Evolutionary conservation across 2,113 vertebrate species (phyloP).

Genomic region (Thymallus thymallus): DNA sequence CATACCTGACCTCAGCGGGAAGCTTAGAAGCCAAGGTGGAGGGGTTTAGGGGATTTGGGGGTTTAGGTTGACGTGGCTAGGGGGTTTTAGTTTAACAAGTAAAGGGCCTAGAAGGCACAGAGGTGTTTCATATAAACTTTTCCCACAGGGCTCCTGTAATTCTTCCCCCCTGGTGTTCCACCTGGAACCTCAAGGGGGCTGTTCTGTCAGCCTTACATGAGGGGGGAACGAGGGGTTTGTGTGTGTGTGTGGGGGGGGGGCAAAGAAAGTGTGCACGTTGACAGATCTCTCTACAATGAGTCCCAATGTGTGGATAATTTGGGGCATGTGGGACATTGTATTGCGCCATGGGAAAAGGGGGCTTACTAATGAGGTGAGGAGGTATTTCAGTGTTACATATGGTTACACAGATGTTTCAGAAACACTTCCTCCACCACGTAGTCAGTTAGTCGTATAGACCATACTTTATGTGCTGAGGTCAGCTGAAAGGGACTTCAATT

Average conservation of each 20-base stretch:
- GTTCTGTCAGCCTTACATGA: conserved; percentile 21
- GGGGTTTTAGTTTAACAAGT: conserved; percentile 66
- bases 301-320: conserved; percentile 33
- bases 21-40: conserved; percentile 41
- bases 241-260: background rate
- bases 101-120: conserved; percentile 47
- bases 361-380: conserved; percentile 25
- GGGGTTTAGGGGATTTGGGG: conserved; percentile 21
- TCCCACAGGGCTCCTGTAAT: conserved; percentile 59
- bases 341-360: background rate
- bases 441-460: background rate
- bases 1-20: conserved; percentile 52
- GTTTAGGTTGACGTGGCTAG: too few relatives aligned
- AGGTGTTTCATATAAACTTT: conserved; percentile 68
- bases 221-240: too few relatives aligned
- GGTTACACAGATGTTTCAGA: conserved; percentile 18
- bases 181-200: conserved; percentile 56
- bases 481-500: too few relatives aligned
- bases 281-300: conserved; percentile 52
- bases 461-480: background rate
- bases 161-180: conserved; percentile 50
- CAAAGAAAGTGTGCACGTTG: conserved; percentile 45
- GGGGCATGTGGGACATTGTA: background rate
- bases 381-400: conserved; percentile 28
- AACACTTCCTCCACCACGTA: conserved; percentile 14